Evolutionary conservation across 2,797 vertebrate genomes (phyloP).

Genomic region (Eulemur rubriventer): DNA sequence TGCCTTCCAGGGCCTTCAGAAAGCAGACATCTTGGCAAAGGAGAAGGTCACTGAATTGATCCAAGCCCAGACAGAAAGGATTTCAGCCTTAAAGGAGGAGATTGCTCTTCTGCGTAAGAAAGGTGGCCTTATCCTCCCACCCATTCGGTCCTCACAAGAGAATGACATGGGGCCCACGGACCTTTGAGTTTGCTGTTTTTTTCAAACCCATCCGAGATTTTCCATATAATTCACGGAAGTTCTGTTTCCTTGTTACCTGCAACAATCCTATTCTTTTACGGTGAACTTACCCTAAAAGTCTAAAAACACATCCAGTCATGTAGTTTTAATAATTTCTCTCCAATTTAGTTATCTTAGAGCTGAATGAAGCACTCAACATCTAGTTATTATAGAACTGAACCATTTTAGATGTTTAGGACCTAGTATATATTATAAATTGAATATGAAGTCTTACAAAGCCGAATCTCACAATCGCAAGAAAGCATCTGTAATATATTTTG

Average conservation of each 20-base stretch:
- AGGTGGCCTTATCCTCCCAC: slow-evolving; percentile 85
- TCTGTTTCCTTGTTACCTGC: neutral
- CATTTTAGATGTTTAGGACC: neutral
- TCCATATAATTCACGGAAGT: neutral
- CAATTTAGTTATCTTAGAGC: neutral
- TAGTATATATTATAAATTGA: neutral
- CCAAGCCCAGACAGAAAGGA: slow-evolving; percentile 76
- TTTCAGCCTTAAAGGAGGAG: slow-evolving; percentile 84
- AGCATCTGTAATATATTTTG: neutral
- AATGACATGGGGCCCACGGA: neutral
- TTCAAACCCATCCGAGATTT: neutral
- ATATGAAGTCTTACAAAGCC: neutral
- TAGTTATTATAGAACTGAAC: neutral
- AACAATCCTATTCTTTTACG: neutral
- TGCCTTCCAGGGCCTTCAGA: slow-evolving; percentile 84
- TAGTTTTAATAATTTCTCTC: neutral
- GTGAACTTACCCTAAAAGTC: neutral
- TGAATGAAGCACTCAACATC: neutral
- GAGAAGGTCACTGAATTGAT: slow-evolving; percentile 83
- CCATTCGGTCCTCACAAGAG: slow-evolving; percentile 59
- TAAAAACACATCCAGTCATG: neutral
- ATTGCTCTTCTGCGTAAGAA: slow-evolving; percentile 86
- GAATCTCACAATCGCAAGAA: neutral
- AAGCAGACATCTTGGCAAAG: slow-evolving; percentile 81
- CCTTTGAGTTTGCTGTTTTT: neutral